Evolutionary conservation across 2,797 vertebrate genomes (phyloP), one percentile per base, ranked within the genome.

Genomic region (Danio aesculapii): DNA sequence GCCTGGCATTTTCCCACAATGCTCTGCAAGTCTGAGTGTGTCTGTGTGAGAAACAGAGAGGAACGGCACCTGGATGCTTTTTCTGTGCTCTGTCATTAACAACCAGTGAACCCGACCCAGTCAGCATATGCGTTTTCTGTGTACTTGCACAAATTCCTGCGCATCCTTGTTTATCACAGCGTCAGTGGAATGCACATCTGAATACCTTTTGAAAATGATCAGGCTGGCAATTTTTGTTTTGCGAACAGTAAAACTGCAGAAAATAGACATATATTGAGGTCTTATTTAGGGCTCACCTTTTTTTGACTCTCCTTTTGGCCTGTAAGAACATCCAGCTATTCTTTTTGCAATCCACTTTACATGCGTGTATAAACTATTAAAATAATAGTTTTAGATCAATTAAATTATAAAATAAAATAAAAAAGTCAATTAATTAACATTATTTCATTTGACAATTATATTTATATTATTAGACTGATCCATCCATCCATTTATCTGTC

Each of bases 21-120:
- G 19, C 59, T 76, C 64, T 63, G 47, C 39, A 68, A 59, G 55
- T 53, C 44, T 55, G 57, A 41, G 77, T 49, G n/a, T 74, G 55
- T 83, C 30, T 63, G 59, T 50, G 62, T 44, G 44, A 57, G 49
- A 82, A 61, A 75, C 62, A 62, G 39, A 75, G 41, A 81, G 62
- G 8, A 73, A 58, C 16, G 71, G 79, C 81, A 86, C 81, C 85
- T 86, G 83, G 74, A 59, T 75, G 63, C 46, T 52, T 76, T 30
- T 70, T 69, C 68, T 74, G 16, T 71, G 83, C 83, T 61, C 64
- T 81, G 75, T 86, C 75, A 86, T 86, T 86, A 77, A 75, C 63
- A 81, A 41, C 66, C 21, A 47, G 63, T 72, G 74, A 79, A 74
- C 44, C 75, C 50, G 69, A 50, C 46, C 30, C 58, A 47, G 62